These are phyloP conservation scores for Calephelis nemesis DNA, from an alignment of 1,140 invertebrate genomes.

Conservation along the genomic window DNA sequence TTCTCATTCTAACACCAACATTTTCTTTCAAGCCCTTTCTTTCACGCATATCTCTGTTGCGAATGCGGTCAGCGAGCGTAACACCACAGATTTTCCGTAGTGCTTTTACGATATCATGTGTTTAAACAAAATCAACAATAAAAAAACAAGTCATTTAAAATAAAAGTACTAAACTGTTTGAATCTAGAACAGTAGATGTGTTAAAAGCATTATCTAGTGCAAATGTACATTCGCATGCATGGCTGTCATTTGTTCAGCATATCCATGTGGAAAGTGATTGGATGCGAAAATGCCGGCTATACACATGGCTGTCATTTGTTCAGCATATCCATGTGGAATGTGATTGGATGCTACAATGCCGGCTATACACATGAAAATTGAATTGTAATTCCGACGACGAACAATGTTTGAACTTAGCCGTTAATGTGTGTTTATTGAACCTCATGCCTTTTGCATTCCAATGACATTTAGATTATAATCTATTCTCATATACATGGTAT, in stretches of 20 bases:
- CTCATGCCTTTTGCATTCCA: not conserved
- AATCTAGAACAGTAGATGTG: not conserved
- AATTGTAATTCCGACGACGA: not conserved
- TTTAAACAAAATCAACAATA: too few relatives aligned
- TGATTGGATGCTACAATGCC: not conserved
- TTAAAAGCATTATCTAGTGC: not conserved
- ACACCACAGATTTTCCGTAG: too few relatives aligned
- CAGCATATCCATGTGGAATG: constrained; percentile 2
- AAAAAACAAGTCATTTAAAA: not conserved
- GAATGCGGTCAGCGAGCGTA: too few relatives aligned
- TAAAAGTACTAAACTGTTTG: constrained; percentile 2
- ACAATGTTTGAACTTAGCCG: not conserved
- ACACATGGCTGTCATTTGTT: constrained; percentile 1
- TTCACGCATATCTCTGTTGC: too few relatives aligned
- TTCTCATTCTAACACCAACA: too few relatives aligned
- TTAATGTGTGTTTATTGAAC: not conserved
- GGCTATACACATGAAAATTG: constrained; percentile 1
- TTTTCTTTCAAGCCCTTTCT: too few relatives aligned
- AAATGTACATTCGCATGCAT: constrained; percentile 4
- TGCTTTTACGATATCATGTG: too few relatives aligned
- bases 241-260: constrained; percentile 1
- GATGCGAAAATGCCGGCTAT: not conserved
- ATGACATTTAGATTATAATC: too few relatives aligned
- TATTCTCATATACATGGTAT: too few relatives aligned
- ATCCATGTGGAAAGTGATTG: constrained; percentile 5